A percentile compares a stretch with the other conserved stretches of the same genome.
Conservation (phyloP, 1,140 invertebrate genomes). For the Megalopta genalis region DNA sequence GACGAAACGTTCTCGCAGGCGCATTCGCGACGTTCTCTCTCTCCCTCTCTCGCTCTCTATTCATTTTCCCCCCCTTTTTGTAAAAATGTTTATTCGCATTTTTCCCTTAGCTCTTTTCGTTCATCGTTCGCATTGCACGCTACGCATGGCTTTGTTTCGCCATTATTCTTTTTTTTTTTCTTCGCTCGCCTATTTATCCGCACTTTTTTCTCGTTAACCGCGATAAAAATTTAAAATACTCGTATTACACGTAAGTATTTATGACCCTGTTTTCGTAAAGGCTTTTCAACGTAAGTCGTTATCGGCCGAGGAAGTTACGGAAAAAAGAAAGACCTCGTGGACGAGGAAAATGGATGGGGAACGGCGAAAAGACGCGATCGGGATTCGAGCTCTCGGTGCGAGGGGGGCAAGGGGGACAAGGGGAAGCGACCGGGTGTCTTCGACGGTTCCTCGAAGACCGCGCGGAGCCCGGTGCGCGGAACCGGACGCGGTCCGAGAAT, state of each 20-base stretch:
- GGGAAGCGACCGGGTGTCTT: neutral
- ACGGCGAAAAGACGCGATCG: slow-evolving; percentile 3
- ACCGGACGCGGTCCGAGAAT: slow-evolving; percentile 27
- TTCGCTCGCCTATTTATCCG: slow-evolving; percentile 31
- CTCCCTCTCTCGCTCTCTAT: slow-evolving; percentile 25
- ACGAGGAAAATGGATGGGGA: slow-evolving; percentile 29
- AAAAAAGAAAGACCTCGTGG: slow-evolving; percentile 47
- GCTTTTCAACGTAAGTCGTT: slow-evolving; percentile 78
- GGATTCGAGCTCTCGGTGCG: slow-evolving; percentile 16
- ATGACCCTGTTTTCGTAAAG: slow-evolving; percentile 80
- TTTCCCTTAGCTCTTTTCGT: slow-evolving; percentile 21
- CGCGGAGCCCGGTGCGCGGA: slow-evolving; percentile 9
- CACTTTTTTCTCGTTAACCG: slow-evolving; percentile 51
- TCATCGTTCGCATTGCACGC: slow-evolving; percentile 35
- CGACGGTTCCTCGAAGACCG: neutral
- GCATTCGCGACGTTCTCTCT: slow-evolving; percentile 49
- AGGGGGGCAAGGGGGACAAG: too few species aligned
- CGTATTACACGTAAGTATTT: slow-evolving; percentile 77
- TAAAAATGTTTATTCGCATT: slow-evolving; percentile 57
- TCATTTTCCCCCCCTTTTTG: slow-evolving; percentile 30
- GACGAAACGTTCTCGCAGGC: slow-evolving; percentile 56
- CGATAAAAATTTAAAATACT: slow-evolving; percentile 76
- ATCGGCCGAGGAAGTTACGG: slow-evolving; percentile 66
- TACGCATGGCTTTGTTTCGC: slow-evolving; percentile 21
- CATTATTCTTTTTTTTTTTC: slow-evolving; percentile 31